phyloP scores from a whole-genome alignment of 1,140 invertebrate genomes.

The Pectinophora gossypiella region DNA sequence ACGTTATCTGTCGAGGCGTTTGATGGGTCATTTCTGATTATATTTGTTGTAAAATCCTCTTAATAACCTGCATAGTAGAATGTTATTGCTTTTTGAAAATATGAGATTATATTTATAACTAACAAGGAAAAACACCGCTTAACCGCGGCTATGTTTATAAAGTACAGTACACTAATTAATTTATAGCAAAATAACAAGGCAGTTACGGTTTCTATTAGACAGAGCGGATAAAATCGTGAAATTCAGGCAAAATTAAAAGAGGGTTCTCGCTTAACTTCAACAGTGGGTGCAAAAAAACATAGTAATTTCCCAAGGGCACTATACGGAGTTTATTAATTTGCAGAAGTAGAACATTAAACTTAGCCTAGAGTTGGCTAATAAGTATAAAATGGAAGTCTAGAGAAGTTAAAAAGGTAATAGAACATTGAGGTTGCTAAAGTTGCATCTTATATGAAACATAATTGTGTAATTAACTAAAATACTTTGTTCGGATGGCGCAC shows the following conservation, averaged over 20 bases:
- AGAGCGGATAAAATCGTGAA: neutral
- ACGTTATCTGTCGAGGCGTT: conserved; percentile 20
- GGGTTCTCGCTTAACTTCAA: conserved; percentile 8
- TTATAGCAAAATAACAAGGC: conserved; percentile 6
- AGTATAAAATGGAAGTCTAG: neutral
- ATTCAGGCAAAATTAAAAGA: conserved; percentile 3
- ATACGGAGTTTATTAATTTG: conserved; percentile 28
- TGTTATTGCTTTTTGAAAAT: no score
- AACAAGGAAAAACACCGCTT: no score
- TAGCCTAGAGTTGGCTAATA: conserved; percentile 7
- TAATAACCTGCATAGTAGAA: no score
- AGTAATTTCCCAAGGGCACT: conserved; percentile 36
- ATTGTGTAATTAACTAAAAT: no score
- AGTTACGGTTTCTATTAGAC: neutral
- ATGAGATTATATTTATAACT: no score
- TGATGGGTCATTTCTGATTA: conserved; percentile 1
- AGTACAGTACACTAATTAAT: no score
- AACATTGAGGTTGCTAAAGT: no score
- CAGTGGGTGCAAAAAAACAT: conserved; percentile 26
- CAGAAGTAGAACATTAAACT: conserved; percentile 20
- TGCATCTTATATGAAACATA: no score
- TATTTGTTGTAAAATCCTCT: no score
- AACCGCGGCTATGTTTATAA: no score
- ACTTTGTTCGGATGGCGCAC: no score
- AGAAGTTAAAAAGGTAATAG: no score